Evolutionary conservation across 1,140 invertebrate genomes (phyloP).

Genomic region (Aphelenchoides besseyi): DNA sequence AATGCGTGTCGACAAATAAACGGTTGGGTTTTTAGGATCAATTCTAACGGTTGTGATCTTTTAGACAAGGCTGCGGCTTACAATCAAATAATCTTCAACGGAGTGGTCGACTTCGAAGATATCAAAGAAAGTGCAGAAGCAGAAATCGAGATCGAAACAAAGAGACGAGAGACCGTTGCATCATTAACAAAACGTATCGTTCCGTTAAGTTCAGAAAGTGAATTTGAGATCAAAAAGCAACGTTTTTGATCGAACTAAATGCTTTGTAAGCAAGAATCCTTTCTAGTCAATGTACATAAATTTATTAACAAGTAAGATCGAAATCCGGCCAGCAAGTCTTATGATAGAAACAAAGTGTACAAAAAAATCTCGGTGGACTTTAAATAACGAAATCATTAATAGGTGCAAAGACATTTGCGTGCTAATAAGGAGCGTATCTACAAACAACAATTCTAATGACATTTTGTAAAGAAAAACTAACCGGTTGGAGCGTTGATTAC

Average conservation of each 20-base stretch:
- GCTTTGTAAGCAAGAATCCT: no score
- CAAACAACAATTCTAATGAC: no score
- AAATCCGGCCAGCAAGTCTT: no score
- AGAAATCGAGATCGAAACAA: conserved; percentile 11
- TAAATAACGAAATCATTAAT: no score
- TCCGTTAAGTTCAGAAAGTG: not conserved
- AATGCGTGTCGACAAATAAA: not conserved
- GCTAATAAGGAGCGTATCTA: no score
- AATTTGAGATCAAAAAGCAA: conserved; percentile 2
- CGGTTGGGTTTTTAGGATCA: not conserved
- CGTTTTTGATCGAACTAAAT: not conserved
- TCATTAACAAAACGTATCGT: not conserved
- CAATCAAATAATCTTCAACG: conserved; percentile 27
- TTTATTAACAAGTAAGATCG: no score
- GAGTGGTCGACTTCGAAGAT: conserved; percentile 11
- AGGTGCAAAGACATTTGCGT: no score
- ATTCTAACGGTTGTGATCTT: not conserved
- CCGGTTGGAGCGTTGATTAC: no score
- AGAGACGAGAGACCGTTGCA: not conserved
- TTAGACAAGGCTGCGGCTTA: conserved; percentile 15
- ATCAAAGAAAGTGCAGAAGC: not conserved
- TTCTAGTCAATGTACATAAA: no score
- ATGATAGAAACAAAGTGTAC: no score
- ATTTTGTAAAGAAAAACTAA: no score
- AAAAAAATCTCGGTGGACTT: no score